phyloP scores from a whole-genome alignment of 2,888 invertebrate species.

The Eutolmus rufibarbis region DNA sequence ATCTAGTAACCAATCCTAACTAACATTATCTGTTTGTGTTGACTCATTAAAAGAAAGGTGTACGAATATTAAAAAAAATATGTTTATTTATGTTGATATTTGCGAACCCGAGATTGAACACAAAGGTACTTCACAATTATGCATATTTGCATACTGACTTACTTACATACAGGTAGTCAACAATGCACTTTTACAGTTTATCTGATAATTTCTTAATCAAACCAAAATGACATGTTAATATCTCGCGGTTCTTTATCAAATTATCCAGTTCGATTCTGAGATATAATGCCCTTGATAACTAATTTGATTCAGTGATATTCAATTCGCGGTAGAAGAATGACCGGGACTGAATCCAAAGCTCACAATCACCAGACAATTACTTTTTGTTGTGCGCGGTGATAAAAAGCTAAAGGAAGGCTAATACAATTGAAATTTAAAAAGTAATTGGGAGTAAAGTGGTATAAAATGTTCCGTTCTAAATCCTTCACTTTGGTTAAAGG shows the following conservation, averaged over 20 bases:
- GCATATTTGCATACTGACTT: not conserved
- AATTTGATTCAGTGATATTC: slow-evolving; percentile 7
- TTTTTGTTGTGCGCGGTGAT: not conserved
- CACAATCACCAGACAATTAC: not conserved
- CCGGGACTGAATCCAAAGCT: not conserved
- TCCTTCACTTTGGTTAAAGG: slow-evolving; percentile 22
- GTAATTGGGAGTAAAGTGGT: not conserved
- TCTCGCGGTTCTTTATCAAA: not conserved
- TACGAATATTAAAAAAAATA: not conserved
- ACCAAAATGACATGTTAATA: not conserved
- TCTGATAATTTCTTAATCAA: not conserved
- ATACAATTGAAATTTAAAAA: not conserved
- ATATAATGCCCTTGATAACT: not conserved
- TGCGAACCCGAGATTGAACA: not conserved
- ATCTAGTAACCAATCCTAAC: not conserved
- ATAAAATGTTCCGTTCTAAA: slow-evolving; percentile 10
- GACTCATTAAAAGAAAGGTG: not conserved
- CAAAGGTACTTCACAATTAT: not conserved
- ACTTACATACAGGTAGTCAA: not conserved
- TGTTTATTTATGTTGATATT: not conserved
- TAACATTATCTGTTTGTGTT: not conserved
- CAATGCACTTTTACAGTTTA: not conserved
- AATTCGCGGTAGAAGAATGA: not conserved
- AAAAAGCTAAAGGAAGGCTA: not conserved
- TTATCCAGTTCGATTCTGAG: not conserved